Evolutionary conservation across 2,888 invertebrate genomes (phyloP).

Genomic region (Aricia artaxerxes): DNA sequence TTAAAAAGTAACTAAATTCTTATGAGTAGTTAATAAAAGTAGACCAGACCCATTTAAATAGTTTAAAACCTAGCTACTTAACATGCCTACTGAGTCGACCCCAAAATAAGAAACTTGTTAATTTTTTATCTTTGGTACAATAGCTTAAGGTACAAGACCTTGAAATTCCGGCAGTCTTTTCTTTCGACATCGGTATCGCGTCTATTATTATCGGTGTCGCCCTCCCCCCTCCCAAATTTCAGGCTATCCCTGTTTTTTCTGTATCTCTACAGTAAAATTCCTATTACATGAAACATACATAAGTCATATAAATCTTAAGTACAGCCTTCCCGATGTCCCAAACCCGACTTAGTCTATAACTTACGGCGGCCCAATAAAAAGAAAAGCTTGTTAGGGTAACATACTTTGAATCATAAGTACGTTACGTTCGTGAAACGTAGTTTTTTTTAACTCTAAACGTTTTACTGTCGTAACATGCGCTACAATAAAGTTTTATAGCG

Average conservation of each 20-base stretch:
- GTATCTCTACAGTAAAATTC: not conserved
- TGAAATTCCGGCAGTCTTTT: too few species aligned
- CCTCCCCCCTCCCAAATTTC: too few species aligned
- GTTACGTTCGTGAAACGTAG: constrained; percentile 42
- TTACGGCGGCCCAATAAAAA: constrained; percentile 6
- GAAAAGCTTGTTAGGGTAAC: constrained; percentile 23
- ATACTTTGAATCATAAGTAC: constrained; percentile 33
- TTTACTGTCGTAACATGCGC: constrained; percentile 54
- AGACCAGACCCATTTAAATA: too few species aligned
- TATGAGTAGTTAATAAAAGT: too few species aligned
- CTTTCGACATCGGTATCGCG: too few species aligned
- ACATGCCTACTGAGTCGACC: too few species aligned
- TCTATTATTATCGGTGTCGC: too few species aligned
- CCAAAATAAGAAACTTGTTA: too few species aligned
- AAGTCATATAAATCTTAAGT: not conserved
- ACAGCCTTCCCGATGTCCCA: not conserved
- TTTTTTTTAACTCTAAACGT: constrained; percentile 48
- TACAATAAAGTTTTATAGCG: constrained; percentile 54
- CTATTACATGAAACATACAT: not conserved
- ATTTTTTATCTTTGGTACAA: too few species aligned
- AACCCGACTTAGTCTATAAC: constrained; percentile 1
- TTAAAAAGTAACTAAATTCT: too few species aligned
- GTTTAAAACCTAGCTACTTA: too few species aligned
- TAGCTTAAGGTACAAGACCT: too few species aligned
- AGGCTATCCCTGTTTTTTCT: not conserved